Base-by-base conservation (phyloP, 2,888 invertebrate genomes). In the Seladonia tumulorum region DNA sequence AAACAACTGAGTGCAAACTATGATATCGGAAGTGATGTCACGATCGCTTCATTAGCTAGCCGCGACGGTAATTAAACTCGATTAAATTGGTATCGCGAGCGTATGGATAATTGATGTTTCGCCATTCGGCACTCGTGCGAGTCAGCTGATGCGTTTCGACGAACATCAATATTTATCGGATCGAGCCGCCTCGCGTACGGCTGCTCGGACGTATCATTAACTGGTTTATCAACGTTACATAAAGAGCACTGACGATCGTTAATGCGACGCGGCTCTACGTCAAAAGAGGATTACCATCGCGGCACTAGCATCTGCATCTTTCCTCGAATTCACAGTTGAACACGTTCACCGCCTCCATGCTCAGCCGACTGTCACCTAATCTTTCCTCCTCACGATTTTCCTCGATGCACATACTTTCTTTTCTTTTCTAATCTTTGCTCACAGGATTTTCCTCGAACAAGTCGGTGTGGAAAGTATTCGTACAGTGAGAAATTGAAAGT, bases 161-260 rank as follows among this genome's bases (percentile, higher is more conserved):
- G 60, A 47, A 68, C 60, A 79, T 79, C 77, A 82, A 81, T 82
- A 77, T 83, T 88, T 88, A 87, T 89, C 87, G 22, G 68, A 73
- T 66, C 72, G 73, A 75, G 75, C 57, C 78, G 74, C n/a, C 66
- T 75, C 57, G 76, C 63, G 60, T 39, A 66, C 72, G 45, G n/a
- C 68, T 60, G n/a, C 25, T 35, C 76, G 49, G 29, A 66, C 71
- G 25, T 74, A 63, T 39, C 70, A 74, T 83, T 83, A 78, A 75
- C 71, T 81, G 76, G 75, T 88, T 86, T 81, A 82, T 90, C 82
- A 75, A 76, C 35, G 77, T 90, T 88, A 88, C 74, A 75, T 88
- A 88, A 89, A 81, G 60, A 49, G 45, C 66, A 14, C 49, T 70
- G 71, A 63, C 71, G 45, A 71, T 79, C 25, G 39, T 70, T 66